Conservation (phyloP, 2,888 invertebrate species). For the Bellardia bayeri region DNA sequence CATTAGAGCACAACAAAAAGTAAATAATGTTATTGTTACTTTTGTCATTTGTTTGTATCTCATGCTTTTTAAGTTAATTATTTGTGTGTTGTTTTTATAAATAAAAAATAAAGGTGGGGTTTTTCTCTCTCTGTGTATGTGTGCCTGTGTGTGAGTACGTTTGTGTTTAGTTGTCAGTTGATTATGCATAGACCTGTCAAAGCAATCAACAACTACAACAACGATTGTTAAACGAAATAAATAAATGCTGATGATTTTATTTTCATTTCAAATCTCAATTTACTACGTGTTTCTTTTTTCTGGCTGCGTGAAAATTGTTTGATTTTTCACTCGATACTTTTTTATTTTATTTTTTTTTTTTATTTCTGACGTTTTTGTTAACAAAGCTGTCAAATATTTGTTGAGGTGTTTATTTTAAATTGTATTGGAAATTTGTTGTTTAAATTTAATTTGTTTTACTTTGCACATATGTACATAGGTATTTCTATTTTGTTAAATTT, state of each 20-base stretch:
- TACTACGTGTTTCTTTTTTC: conserved; percentile 6
- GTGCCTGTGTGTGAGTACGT: background rate
- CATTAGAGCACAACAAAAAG: background rate
- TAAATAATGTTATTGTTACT: conserved; percentile 60
- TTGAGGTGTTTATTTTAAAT: conserved; percentile 53
- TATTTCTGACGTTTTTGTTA: conserved; percentile 6
- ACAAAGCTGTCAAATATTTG: conserved; percentile 49
- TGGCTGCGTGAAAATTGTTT: conserved; percentile 17
- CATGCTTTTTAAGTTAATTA: conserved; percentile 34
- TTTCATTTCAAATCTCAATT: conserved; percentile 65
- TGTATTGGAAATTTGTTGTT: background rate
- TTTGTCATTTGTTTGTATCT: conserved; percentile 31
- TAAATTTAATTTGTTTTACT: background rate
- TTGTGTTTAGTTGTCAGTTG: conserved; percentile 6
- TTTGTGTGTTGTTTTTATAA: background rate
- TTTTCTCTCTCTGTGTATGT: background rate
- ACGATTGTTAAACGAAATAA: conserved; percentile 2
- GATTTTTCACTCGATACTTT: conserved; percentile 16
- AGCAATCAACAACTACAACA: conserved; percentile 55
- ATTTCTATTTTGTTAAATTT: background rate
- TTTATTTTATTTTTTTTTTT: background rate
- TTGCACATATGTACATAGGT: background rate
- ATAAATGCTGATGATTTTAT: conserved; percentile 67
- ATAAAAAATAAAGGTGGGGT: conserved; percentile 53
- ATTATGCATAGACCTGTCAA: conserved; percentile 54